Conservation (phyloP, 2,797 vertebrate species). For the Argentina silus region DNA sequence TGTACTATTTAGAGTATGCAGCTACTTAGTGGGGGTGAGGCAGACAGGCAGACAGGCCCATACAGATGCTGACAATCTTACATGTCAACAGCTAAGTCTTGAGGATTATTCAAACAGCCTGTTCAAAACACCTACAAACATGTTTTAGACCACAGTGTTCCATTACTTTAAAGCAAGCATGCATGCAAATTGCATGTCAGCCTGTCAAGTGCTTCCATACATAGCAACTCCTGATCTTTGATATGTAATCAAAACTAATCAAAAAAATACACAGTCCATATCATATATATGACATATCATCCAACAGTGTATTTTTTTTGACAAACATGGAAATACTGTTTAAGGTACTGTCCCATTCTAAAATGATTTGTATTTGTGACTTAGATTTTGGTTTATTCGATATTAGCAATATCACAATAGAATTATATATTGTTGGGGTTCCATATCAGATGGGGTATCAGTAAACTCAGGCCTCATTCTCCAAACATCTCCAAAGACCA, state of each 20-base stretch:
- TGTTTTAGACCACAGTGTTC: neutral
- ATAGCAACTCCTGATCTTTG: neutral
- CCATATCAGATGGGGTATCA: neutral
- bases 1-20: neutral
- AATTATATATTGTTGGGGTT: too few species aligned
- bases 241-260: neutral
- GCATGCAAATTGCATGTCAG: neutral
- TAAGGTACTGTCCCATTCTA: neutral
- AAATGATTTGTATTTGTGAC: neutral
- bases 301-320: too few species aligned
- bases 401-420: neutral
- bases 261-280: neutral
- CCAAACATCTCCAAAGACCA: constrained; percentile 13
- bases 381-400: neutral
- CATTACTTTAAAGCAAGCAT: neutral
- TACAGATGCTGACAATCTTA: neutral
- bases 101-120: neutral
- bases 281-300: too few species aligned
- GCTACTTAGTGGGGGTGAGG: neutral
- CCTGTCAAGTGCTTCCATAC: neutral
- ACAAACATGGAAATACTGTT: neutral
- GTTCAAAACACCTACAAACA: neutral
- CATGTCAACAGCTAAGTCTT: neutral
- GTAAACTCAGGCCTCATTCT: constrained; percentile 34
- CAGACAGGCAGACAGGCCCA: neutral